phyloP scores from a whole-genome alignment of 2,113 vertebrate species.

The Perognathus longimembris region DNA sequence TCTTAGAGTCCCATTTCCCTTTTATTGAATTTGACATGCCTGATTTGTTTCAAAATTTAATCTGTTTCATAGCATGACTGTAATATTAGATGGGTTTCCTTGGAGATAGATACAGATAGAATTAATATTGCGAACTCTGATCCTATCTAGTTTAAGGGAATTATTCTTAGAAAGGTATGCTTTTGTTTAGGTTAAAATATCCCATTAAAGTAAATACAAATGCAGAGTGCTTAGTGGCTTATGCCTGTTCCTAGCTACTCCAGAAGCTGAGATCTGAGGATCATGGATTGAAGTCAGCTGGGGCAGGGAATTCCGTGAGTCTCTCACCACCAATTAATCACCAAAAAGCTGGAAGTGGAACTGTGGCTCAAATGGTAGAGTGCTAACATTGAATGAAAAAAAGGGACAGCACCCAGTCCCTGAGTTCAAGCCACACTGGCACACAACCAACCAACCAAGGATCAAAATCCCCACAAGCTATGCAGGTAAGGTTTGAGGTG shows the following conservation, averaged over 20 bases:
- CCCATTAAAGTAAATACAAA: neutral
- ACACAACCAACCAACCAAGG: too few relatives aligned
- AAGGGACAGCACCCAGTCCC: too few relatives aligned
- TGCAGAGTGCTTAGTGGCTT: too few relatives aligned
- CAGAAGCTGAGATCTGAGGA: too few relatives aligned
- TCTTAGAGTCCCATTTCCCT: slow-evolving; percentile 55
- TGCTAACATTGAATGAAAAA: too few relatives aligned
- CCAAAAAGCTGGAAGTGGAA: too few relatives aligned
- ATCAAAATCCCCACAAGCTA: neutral
- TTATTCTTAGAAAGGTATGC: slow-evolving; percentile 37
- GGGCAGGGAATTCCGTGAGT: too few relatives aligned
- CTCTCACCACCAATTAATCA: too few relatives aligned
- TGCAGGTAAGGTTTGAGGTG: neutral
- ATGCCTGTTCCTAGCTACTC: too few relatives aligned
- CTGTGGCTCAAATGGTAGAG: too few relatives aligned
- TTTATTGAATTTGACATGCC: slow-evolving; percentile 66
- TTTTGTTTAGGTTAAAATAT: slow-evolving; percentile 22
- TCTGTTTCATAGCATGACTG: slow-evolving; percentile 54
- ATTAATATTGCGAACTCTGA: slow-evolving; percentile 23
- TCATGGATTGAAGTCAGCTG: too few relatives aligned
- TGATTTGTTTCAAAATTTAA: slow-evolving; percentile 60
- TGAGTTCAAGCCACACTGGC: too few relatives aligned
- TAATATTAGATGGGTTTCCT: slow-evolving; percentile 66
- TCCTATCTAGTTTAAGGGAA: slow-evolving; percentile 22
- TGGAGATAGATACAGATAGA: slow-evolving; percentile 47